phyloP scores from a whole-genome alignment of 1,140 invertebrate species.

The Colletes gigas region DNA sequence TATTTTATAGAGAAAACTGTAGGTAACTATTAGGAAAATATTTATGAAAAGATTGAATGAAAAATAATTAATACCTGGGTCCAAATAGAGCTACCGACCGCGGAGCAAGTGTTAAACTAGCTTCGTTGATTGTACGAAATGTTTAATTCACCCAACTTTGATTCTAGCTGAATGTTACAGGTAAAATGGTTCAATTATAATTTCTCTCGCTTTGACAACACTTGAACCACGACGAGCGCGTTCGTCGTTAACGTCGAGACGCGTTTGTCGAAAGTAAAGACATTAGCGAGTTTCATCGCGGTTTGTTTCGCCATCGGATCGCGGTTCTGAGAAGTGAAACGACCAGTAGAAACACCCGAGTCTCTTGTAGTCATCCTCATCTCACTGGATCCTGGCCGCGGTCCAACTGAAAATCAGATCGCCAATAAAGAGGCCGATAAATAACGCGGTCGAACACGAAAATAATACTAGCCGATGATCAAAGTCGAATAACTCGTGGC shows the following conservation, averaged over 20 bases:
- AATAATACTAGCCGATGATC: conserved; percentile 61
- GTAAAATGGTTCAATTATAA: background rate
- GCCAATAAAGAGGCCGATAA: conserved; percentile 61
- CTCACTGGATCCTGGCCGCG: conserved; percentile 32
- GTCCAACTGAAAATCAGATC: conserved; percentile 63
- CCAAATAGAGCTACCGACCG: too few species aligned
- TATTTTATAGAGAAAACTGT: too few species aligned
- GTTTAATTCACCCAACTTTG: too few species aligned
- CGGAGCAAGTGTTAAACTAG: too few species aligned
- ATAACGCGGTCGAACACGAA: conserved; percentile 61
- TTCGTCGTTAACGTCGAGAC: conserved; percentile 11
- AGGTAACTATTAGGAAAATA: too few species aligned
- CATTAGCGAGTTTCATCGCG: conserved; percentile 29
- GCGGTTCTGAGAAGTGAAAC: conserved; percentile 53
- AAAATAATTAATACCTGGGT: too few species aligned
- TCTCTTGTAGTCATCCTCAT: background rate
- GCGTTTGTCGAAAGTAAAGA: conserved; percentile 49
- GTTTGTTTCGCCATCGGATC: conserved; percentile 21
- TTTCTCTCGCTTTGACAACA: background rate
- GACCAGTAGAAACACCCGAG: conserved; percentile 37
- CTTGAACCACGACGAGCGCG: background rate
- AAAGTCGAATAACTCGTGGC: conserved; percentile 40
- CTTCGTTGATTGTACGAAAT: too few species aligned
- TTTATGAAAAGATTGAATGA: too few species aligned
- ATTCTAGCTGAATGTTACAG: background rate